Conservation (phyloP, 2,888 invertebrate genomes). For the Herminia tarsipennalis region DNA sequence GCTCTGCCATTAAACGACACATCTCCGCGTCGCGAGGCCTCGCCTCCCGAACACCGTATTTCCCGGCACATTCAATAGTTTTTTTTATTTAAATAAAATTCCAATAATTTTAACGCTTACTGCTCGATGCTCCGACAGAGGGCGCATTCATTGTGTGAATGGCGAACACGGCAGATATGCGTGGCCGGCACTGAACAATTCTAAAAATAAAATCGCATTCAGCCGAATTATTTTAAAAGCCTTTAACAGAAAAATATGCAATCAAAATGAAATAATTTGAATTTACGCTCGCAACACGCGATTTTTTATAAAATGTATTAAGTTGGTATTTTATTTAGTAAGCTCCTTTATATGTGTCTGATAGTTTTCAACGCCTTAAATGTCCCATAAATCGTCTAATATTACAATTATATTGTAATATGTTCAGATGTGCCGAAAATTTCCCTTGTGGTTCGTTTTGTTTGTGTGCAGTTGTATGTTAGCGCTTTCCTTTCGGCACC, state of each 20-base stretch:
- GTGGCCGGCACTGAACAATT: conserved; percentile 35
- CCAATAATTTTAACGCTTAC: conserved; percentile 67
- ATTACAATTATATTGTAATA: conserved; percentile 60
- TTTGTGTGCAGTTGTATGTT: conserved; percentile 18
- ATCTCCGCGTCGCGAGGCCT: conserved; percentile 25
- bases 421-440: conserved; percentile 44
- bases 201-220: conserved; percentile 39
- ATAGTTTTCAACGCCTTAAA: conserved; percentile 62
- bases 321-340: conserved; percentile 51
- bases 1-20: conserved; percentile 49
- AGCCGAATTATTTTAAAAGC: conserved; percentile 36
- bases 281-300: conserved; percentile 23
- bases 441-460: conserved; percentile 15
- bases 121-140: conserved; percentile 57
- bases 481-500: conserved; percentile 7
- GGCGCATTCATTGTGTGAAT: conserved; percentile 56
- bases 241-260: conserved; percentile 34
- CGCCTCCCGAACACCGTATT: conserved; percentile 33
- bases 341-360: conserved; percentile 54
- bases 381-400: conserved; percentile 62
- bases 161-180: conserved; percentile 23
- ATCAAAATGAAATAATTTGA: conserved; percentile 28
- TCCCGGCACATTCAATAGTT: conserved; percentile 54
- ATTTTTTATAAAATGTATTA: conserved; percentile 37
- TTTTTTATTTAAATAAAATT: conserved; percentile 71